Evolutionary conservation across 1,140 invertebrate species (phyloP).

Genomic region (Amyelois transitella): DNA sequence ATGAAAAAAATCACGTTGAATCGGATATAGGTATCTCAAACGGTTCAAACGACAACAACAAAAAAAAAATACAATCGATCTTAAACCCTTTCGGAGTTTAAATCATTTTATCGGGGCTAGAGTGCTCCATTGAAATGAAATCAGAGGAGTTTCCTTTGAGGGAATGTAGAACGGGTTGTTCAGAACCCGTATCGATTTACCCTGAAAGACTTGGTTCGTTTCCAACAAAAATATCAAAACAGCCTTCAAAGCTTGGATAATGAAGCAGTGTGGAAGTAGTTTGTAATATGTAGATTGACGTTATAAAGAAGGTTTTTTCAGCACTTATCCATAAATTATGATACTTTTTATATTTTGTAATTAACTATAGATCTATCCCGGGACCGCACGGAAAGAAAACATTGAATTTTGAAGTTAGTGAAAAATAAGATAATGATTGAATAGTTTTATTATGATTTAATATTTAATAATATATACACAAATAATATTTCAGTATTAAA

Average conservation of each 20-base stretch:
- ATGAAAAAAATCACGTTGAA: too few species aligned
- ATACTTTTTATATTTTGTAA: not conserved
- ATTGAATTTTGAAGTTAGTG: too few species aligned
- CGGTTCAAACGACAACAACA: not conserved
- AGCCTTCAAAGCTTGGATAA: not conserved
- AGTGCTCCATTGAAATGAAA: not conserved
- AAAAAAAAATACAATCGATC: not conserved
- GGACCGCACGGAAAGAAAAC: too few species aligned
- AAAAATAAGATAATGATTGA: too few species aligned
- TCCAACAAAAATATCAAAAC: not conserved
- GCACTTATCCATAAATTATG: too few species aligned
- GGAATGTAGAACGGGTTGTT: not conserved
- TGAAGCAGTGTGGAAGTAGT: not conserved
- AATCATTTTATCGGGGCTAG: not conserved
- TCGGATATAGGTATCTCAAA: too few species aligned
- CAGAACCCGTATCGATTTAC: not conserved
- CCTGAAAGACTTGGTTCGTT: not conserved
- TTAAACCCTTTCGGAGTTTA: not conserved
- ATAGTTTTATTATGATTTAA: too few species aligned
- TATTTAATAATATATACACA: too few species aligned
- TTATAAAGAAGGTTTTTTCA: not conserved
- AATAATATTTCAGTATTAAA: too few species aligned
- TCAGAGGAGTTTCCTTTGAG: not conserved
- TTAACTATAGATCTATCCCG: not conserved
- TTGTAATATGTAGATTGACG: not conserved